Evolutionary conservation across 2,888 invertebrate genomes (phyloP).

Genomic region (Agriotes lineatus): DNA sequence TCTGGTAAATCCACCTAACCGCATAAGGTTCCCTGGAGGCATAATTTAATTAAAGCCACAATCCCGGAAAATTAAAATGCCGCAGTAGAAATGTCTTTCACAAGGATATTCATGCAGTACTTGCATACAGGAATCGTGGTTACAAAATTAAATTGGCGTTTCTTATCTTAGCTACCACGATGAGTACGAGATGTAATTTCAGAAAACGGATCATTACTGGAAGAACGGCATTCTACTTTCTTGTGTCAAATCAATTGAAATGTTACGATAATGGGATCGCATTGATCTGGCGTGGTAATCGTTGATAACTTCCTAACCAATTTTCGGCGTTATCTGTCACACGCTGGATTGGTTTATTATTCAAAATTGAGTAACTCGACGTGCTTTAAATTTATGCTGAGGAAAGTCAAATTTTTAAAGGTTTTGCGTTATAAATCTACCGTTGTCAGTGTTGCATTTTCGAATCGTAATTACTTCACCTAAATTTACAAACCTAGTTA

Average conservation of each 20-base stretch:
- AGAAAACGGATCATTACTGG: background rate
- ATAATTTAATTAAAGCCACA: slow-evolving; percentile 56
- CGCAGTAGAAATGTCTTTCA: slow-evolving; percentile 44
- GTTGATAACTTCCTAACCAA: too few species aligned
- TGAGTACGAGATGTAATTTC: background rate
- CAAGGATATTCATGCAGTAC: slow-evolving; percentile 32
- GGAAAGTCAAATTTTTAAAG: too few species aligned
- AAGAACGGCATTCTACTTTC: background rate
- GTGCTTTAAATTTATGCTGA: too few species aligned
- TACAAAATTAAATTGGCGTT: slow-evolving; percentile 23
- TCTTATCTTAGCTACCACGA: background rate
- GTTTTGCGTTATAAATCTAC: too few species aligned
- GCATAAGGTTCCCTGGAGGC: slow-evolving; percentile 52
- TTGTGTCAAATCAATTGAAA: background rate
- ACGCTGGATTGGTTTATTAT: background rate
- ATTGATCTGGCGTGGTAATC: slow-evolving; percentile 4
- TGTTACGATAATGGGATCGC: slow-evolving; percentile 4
- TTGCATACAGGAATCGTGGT: slow-evolving; percentile 20
- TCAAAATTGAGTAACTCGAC: too few species aligned
- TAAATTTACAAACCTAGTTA: too few species aligned
- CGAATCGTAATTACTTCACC: too few species aligned
- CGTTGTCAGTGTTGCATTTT: too few species aligned
- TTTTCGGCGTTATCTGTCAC: too few species aligned
- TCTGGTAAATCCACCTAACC: slow-evolving; percentile 40
- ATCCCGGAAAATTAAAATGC: slow-evolving; percentile 58